Evolutionary conservation across 2,113 vertebrate genomes (phyloP).

Genomic region (Podarcis cretensis): DNA sequence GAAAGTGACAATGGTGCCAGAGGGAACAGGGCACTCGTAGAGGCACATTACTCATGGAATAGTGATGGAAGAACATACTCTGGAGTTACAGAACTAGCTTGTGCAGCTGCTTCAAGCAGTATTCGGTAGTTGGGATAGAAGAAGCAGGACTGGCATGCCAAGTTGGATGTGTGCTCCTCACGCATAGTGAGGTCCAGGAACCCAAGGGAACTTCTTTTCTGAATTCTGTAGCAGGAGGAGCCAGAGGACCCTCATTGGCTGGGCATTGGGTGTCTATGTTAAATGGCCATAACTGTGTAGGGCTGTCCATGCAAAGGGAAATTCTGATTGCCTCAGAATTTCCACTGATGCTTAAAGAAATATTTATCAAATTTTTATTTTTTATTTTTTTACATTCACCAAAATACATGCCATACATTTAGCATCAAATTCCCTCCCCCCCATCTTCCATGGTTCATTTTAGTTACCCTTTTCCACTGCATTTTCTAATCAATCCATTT

Average conservation of each 20-base stretch:
- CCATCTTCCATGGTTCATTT: too few species aligned
- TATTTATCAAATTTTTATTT: too few species aligned
- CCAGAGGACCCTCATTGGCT: background rate
- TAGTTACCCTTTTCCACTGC: too few species aligned
- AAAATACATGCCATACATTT: too few species aligned
- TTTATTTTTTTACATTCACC: too few species aligned
- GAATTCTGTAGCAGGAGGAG: background rate
- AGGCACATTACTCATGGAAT: background rate
- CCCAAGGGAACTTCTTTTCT: background rate
- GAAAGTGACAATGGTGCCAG: background rate
- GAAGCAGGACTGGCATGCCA: background rate
- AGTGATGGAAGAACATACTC: constrained; percentile 8
- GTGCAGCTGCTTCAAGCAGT: background rate
- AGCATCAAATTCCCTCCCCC: too few species aligned
- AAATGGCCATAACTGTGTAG: background rate
- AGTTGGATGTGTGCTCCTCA: background rate
- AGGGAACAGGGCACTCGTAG: background rate
- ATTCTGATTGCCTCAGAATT: background rate
- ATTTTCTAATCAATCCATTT: too few species aligned
- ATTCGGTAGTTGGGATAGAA: background rate
- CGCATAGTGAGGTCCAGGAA: background rate
- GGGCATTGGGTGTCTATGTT: background rate
- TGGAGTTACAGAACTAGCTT: background rate
- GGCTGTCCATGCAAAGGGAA: background rate
- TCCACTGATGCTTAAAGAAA: too few species aligned